Percentiles rank a stretch among this genome's conserved stretches.
Conservation (phyloP, 2,797 vertebrate species). For the Bradypodion ventrale region DNA sequence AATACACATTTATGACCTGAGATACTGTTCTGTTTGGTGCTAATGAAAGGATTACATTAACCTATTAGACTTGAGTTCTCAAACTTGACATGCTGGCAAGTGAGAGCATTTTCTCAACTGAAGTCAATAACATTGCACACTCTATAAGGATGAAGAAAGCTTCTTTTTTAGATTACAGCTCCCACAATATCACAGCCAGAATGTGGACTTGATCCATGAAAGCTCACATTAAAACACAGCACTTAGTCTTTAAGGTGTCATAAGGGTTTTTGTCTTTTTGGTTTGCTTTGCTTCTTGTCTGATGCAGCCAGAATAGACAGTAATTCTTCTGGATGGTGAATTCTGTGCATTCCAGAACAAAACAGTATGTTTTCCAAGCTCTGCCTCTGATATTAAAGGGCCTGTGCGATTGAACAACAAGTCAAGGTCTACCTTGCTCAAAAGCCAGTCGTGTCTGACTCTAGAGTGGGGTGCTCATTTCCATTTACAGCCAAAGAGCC, state of each 20-base stretch:
- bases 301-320: not conserved
- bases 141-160: not conserved
- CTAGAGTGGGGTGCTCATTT: too few relatives aligned
- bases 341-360: not conserved
- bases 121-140: not conserved
- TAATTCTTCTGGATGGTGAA: not conserved
- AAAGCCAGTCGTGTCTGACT: too few relatives aligned
- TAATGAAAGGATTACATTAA: slow-evolving; percentile 34
- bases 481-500: too few relatives aligned
- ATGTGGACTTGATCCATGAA: too few relatives aligned
- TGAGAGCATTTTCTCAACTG: not conserved
- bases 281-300: not conserved
- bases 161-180: not conserved
- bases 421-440: too few relatives aligned
- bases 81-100: not conserved
- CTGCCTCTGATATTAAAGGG: not conserved
- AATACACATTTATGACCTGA: slow-evolving; percentile 1
- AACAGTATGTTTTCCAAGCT: not conserved
- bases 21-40: slow-evolving; percentile 17
- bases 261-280: too few relatives aligned
- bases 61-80: not conserved
- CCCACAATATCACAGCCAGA: not conserved
- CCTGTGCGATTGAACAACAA: too few relatives aligned
- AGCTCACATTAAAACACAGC: too few relatives aligned
- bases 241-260: too few relatives aligned